A percentile compares a stretch with the other conserved stretches of the same genome.
phyloP scores from a whole-genome alignment of 1,140 invertebrate species.

The Apocrypta bakeri region DNA sequence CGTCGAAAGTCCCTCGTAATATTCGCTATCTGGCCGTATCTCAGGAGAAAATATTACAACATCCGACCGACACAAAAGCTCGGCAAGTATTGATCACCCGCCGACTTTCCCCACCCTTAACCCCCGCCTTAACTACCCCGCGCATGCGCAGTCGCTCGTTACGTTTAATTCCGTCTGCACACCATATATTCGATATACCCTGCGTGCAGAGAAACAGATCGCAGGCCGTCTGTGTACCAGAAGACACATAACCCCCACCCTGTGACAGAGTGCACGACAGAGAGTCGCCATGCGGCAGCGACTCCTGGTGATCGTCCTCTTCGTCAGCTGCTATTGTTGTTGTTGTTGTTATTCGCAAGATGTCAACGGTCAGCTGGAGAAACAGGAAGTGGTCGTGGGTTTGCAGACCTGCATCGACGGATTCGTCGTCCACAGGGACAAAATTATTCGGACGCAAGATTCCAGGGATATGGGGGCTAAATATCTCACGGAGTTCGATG shows the following conservation, averaged over 20 bases:
- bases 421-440: conserved; percentile 90
- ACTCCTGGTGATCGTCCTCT: background rate
- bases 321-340: background rate
- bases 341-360: background rate
- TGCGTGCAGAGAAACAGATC: no score
- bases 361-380: conserved; percentile 1
- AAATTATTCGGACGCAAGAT: conserved; percentile 93
- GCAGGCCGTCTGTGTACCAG: background rate
- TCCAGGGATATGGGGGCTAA: conserved; percentile 90
- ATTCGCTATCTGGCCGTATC: background rate
- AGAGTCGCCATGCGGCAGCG: background rate
- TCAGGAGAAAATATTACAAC: background rate
- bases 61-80: background rate
- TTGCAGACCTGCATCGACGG: conserved; percentile 76
- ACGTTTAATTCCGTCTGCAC: no score
- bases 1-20: background rate
- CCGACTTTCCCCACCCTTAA: background rate
- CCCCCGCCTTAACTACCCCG: background rate
- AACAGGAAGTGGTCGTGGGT: conserved; percentile 33
- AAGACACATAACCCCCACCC: background rate
- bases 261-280: background rate
- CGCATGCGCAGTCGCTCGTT: no score
- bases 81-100: background rate
- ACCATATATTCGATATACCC: no score
- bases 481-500: conserved; percentile 89